Conservation (phyloP, 2,113 vertebrate species). For the Phodopus roborovskii region DNA sequence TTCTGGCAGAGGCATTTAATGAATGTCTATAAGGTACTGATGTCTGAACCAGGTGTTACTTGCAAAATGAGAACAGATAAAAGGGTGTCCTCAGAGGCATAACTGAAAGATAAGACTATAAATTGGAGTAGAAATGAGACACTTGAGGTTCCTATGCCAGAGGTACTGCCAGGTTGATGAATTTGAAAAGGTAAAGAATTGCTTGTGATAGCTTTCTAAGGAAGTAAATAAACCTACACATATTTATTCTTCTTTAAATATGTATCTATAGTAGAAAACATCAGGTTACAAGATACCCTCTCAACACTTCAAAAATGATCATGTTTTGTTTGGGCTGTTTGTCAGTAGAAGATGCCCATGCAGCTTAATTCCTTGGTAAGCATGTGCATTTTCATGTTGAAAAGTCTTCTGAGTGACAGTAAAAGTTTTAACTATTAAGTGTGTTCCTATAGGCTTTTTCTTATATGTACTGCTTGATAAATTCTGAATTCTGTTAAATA, state of each 20-base stretch:
- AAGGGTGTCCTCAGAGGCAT: background rate
- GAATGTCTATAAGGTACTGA: background rate
- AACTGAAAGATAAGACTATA: background rate
- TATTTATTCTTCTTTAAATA: conserved; percentile 28
- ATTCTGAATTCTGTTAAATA: background rate
- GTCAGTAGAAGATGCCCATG: background rate
- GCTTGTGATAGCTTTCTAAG: background rate
- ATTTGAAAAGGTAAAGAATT: background rate
- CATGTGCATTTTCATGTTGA: background rate
- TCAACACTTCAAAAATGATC: conserved; percentile 7
- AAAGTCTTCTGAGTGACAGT: conserved; percentile 23
- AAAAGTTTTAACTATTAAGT: background rate
- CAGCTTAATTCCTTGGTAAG: background rate
- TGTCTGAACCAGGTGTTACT: background rate
- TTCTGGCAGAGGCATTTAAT: conserved; percentile 1
- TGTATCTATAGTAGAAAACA: conserved; percentile 57
- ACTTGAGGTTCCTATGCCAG: background rate
- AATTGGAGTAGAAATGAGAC: background rate
- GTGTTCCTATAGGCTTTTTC: background rate
- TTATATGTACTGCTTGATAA: background rate
- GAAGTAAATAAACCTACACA: background rate
- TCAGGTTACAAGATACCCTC: background rate
- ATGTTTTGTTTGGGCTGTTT: background rate
- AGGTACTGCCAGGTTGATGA: background rate
- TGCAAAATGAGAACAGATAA: conserved; percentile 12